Base-by-base conservation (phyloP, 2,797 vertebrate genomes). In the Pseudomugil gertrudae region DNA sequence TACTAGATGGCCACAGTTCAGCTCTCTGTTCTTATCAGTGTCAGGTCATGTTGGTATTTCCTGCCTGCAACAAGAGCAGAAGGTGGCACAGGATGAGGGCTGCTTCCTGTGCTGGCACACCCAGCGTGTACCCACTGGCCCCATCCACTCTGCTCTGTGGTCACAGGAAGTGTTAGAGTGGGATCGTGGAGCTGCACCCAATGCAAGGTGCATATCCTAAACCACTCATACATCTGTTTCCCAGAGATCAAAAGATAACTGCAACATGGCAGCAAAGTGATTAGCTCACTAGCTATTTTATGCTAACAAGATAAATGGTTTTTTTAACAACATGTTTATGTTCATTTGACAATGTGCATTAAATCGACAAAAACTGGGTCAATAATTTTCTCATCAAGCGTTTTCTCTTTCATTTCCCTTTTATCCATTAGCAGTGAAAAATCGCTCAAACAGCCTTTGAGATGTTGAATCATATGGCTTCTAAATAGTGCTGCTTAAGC, bases 51-150 rank as follows among this genome's bases (percentile, higher is more conserved):
- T 84, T 91, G 87, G 85, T 77, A 93, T 93, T 95, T 94, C 93
- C 91, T 89, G 84, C 24, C 73, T 69, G 47, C 69, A 72, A 88
- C 84, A 88, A 82, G 78, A 88, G 84, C 85, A 85, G 84, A 86
- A 80, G 88, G 89, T 94, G 91, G 88, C 87, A 89, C 92, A 92
- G 92, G 92, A 90, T 93, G 92, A 93, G 63, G 68, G 76, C 74
- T 84, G 79, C 88, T 95, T 95, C 94, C 93, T 93, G 79, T 72
- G 64, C 61, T 89, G 86, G 77, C 85, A 87, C 91, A 87, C 90
- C 89, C 88, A 90, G 9, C 38, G 23, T 79, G 80, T 72, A 87
- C 82, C 70, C 81, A 50, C 61, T 67, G 52, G 69, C 74, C 47
- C 63, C 57, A 14, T n/a, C 33, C 70, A 40, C 63, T 45, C 43